Evolutionary conservation across 2,113 vertebrate species (phyloP).

Genomic region (Leptobrachium ailaonicum): DNA sequence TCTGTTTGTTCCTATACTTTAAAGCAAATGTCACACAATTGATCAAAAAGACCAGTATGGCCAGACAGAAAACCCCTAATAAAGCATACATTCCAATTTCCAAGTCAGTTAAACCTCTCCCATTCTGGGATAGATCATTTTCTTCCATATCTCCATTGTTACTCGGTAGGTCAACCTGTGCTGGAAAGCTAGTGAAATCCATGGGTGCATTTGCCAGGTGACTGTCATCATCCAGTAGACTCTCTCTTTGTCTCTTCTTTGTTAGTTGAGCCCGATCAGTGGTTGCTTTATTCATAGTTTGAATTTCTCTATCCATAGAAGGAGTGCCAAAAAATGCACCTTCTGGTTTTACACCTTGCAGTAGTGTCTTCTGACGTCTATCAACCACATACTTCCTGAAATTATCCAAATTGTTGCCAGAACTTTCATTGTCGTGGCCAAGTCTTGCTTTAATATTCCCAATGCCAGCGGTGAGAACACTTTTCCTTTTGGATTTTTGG

Average conservation of each 20-base stretch:
- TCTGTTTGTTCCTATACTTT: conserved; percentile 84
- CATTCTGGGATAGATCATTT: conserved; percentile 62
- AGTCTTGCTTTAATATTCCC: conserved; percentile 83
- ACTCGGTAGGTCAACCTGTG: conserved; percentile 69
- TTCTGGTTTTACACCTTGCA: conserved; percentile 51
- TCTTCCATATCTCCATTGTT: conserved; percentile 58
- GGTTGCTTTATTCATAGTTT: conserved; percentile 66
- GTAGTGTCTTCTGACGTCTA: conserved; percentile 55
- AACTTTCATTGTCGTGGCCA: conserved; percentile 61
- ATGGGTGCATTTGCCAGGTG: conserved; percentile 75
- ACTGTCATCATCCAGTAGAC: conserved; percentile 63
- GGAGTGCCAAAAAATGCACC: conserved; percentile 60
- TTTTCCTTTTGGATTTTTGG: conserved; percentile 90
- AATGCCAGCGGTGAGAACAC: conserved; percentile 76
- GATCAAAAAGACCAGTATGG: conserved; percentile 87
- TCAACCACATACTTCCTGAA: conserved; percentile 58
- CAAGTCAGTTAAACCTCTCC: conserved; percentile 83
- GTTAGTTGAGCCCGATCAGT: conserved; percentile 71
- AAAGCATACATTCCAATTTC: conserved; percentile 95
- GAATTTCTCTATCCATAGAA: conserved; percentile 70
- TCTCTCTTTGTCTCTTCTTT: conserved; percentile 61
- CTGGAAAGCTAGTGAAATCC: conserved; percentile 79
- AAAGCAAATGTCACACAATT: conserved; percentile 86
- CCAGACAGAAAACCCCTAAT: conserved; percentile 89
- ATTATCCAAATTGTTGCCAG: conserved; percentile 53